Conservation (phyloP, 2,888 invertebrate genomes). For the Autographa pulchrina region DNA sequence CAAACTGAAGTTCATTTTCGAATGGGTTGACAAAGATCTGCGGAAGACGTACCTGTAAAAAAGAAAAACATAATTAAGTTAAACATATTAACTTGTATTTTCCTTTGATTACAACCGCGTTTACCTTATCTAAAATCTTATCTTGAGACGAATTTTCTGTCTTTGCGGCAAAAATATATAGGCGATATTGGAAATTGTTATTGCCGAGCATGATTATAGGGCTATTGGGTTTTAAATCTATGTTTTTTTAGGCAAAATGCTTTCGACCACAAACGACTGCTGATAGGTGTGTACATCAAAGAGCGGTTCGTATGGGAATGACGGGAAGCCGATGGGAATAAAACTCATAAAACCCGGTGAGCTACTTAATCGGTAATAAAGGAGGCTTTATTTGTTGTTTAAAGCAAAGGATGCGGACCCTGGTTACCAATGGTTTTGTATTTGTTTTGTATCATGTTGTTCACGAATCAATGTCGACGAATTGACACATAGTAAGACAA, state of each 20-base stretch:
- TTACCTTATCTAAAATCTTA: too few species aligned
- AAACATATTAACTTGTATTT: not conserved
- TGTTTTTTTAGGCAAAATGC: too few species aligned
- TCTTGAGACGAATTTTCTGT: too few species aligned
- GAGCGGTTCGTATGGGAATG: slow-evolving; percentile 18
- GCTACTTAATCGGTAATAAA: slow-evolving; percentile 36
- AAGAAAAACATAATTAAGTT: not conserved
- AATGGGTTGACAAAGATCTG: not conserved
- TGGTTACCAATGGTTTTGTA: slow-evolving; percentile 28
- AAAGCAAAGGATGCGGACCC: slow-evolving; percentile 22
- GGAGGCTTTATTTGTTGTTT: slow-evolving; percentile 38
- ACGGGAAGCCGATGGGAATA: slow-evolving; percentile 42
- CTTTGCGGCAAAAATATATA: too few species aligned
- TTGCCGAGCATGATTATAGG: too few species aligned
- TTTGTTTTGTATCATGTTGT: not conserved
- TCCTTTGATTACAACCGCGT: too few species aligned
- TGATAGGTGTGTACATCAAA: not conserved
- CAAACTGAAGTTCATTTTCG: not conserved
- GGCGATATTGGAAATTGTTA: too few species aligned
- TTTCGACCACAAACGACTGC: not conserved
- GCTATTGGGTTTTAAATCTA: too few species aligned
- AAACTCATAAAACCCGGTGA: slow-evolving; percentile 41
- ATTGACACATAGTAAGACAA: not conserved
- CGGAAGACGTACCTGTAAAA: not conserved
- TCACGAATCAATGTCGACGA: not conserved